Percentiles rank a stretch among this genome's conserved stretches.
These are phyloP conservation scores for Ophion costatus DNA, from an alignment of 2,888 invertebrate genomes.

Conservation along the genomic window DNA sequence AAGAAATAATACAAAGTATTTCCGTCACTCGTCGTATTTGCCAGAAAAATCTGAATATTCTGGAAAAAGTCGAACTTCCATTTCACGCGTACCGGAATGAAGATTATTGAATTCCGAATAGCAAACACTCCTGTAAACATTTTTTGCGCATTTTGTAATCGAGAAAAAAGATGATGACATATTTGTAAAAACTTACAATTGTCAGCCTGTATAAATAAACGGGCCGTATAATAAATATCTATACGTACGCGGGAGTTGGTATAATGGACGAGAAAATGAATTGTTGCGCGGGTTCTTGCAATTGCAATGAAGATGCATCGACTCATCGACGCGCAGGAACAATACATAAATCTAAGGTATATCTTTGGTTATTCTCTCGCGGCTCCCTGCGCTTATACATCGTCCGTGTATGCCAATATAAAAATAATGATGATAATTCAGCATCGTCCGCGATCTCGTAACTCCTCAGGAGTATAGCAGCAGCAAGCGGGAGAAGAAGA, in stretches of 20 bases:
- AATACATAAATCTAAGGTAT: conserved; percentile 58
- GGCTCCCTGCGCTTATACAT: conserved; percentile 28
- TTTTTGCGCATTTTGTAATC: too few species aligned
- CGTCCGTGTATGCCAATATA: conserved; percentile 59
- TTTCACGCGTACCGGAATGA: too few species aligned
- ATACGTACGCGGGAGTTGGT: conserved; percentile 22
- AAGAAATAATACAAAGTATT: too few species aligned
- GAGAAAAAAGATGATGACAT: background rate
- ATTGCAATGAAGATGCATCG: conserved; percentile 57
- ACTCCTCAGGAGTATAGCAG: conserved; percentile 53
- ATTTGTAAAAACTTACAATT: too few species aligned
- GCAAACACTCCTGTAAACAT: too few species aligned
- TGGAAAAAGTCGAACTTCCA: too few species aligned
- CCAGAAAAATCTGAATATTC: too few species aligned
- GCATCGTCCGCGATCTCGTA: conserved; percentile 63
- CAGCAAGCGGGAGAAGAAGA: conserved; percentile 50
- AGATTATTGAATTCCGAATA: too few species aligned
- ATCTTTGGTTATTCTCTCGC: conserved; percentile 42
- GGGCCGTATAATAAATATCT: too few species aligned
- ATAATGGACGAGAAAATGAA: conserved; percentile 40
- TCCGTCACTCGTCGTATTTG: too few species aligned
- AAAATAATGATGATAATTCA: conserved; percentile 67
- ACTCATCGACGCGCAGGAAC: conserved; percentile 61
- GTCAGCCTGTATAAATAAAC: too few species aligned
- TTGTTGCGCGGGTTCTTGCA: conserved; percentile 51